phyloP scores from a whole-genome alignment of 1,140 invertebrate genomes.

The Drosophila navojoa region DNA sequence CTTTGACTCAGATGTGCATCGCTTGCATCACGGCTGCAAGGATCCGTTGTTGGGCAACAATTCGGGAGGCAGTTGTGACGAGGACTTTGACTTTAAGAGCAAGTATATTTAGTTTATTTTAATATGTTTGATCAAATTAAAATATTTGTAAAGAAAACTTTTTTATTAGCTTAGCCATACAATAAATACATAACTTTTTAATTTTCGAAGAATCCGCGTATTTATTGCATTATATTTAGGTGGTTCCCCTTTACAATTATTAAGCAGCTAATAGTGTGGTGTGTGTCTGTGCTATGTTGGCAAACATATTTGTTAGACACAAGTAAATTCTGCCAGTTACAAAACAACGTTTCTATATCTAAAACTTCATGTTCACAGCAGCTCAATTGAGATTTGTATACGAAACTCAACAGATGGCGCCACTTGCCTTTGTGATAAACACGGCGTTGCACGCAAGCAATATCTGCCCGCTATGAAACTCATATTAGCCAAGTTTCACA shows the following conservation, averaged over 20 bases:
- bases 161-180: too few relatives aligned
- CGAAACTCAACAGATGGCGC: background rate
- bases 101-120: conserved; percentile 55
- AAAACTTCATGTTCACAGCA: too few relatives aligned
- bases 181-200: background rate
- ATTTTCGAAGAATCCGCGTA: background rate
- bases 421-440: background rate
- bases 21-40: conserved; percentile 72
- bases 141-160: too few relatives aligned
- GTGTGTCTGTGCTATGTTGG: conserved; percentile 6
- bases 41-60: conserved; percentile 59
- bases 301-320: background rate
- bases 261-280: conserved; percentile 2
- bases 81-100: conserved; percentile 71
- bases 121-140: background rate
- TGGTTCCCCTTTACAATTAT: too few relatives aligned
- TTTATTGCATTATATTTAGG: too few relatives aligned
- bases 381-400: too few relatives aligned
- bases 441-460: background rate
- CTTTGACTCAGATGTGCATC: conserved; percentile 77
- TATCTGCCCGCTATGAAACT: conserved; percentile 19
- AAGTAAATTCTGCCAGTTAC: conserved; percentile 5
- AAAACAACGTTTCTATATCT: background rate
- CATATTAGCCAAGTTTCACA: background rate
- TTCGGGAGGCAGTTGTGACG: conserved; percentile 56